Evolutionary conservation across 2,113 vertebrate species (phyloP).

Genomic region (Rhadina sibilatrix): DNA sequence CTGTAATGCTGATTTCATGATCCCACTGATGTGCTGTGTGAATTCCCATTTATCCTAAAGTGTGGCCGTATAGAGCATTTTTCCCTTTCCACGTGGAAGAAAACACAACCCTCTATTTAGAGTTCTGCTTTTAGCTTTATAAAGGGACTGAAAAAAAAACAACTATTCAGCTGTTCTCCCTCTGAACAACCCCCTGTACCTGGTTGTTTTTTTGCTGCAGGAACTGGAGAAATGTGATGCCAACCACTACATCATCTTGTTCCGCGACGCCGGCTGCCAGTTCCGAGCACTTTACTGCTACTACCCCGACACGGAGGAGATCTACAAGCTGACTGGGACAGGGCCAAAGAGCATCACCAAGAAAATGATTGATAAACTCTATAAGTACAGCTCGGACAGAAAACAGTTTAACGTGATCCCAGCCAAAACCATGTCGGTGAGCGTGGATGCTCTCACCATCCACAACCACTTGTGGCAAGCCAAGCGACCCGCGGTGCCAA

Average conservation of each 20-base stretch:
- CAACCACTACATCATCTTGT: conserved; percentile 95
- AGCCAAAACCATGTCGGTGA: conserved; percentile 93
- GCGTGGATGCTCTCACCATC: conserved; percentile 93
- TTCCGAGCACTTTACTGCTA: conserved; percentile 91
- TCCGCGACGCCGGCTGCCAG: conserved; percentile 93
- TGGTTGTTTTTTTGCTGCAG: conserved; percentile 57
- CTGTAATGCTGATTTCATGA: not conserved
- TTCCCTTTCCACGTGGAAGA: not conserved
- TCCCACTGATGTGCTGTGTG: no score
- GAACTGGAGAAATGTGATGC: conserved; percentile 94
- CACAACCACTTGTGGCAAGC: conserved; percentile 95
- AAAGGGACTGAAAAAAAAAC: not conserved
- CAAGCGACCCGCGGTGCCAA: conserved; percentile 85
- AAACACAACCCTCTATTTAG: rapidly evolving
- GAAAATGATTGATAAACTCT: conserved; percentile 97
- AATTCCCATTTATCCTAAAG: not conserved
- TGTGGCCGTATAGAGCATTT: rapidly evolving
- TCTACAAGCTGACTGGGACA: conserved; percentile 88
- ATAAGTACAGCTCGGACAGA: conserved; percentile 96
- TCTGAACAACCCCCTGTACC: not conserved
- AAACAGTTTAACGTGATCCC: conserved; percentile 95
- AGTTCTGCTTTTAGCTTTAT: not conserved
- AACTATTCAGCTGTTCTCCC: not conserved
- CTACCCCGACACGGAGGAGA: conserved; percentile 89
- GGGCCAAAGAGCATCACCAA: conserved; percentile 87